phyloP scores from a whole-genome alignment of 1,140 invertebrate species.

The Trichonephila clavipes region DNA sequence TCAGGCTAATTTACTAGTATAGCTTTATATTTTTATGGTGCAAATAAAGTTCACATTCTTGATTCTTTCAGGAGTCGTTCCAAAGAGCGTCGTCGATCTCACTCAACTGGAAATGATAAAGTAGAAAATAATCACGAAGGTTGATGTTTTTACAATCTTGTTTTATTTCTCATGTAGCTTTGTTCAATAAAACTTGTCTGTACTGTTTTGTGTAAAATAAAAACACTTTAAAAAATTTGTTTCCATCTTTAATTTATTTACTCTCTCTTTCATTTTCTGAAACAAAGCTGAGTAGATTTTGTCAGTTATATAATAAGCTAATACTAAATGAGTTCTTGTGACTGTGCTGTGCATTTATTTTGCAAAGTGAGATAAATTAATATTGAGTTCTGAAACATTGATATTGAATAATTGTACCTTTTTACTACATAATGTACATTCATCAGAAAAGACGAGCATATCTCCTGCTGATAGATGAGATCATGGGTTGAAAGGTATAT shows the following conservation, averaged over 20 bases:
- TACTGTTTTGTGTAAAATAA: constrained; percentile 30
- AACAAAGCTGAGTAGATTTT: no score
- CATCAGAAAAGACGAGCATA: no score
- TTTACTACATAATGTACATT: no score
- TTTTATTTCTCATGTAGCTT: background rate
- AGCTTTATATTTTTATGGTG: background rate
- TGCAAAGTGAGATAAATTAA: no score
- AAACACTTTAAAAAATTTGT: background rate
- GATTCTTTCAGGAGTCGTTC: constrained; percentile 38
- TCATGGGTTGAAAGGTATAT: no score
- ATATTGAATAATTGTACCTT: no score
- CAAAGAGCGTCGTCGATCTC: constrained; percentile 17
- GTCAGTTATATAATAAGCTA: no score
- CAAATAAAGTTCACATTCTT: background rate
- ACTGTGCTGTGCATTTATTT: no score
- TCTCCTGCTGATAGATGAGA: no score
- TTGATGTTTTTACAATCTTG: background rate
- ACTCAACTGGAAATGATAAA: constrained; percentile 48
- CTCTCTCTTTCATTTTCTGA: background rate
- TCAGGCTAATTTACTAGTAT: background rate
- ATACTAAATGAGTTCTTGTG: no score
- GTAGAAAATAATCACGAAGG: constrained; percentile 31
- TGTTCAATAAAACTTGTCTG: constrained; percentile 1
- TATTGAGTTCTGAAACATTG: no score
- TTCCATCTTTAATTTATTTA: background rate